Evolutionary conservation across 2,113 vertebrate species (phyloP).

Genomic region (Leiothrix lutea): DNA sequence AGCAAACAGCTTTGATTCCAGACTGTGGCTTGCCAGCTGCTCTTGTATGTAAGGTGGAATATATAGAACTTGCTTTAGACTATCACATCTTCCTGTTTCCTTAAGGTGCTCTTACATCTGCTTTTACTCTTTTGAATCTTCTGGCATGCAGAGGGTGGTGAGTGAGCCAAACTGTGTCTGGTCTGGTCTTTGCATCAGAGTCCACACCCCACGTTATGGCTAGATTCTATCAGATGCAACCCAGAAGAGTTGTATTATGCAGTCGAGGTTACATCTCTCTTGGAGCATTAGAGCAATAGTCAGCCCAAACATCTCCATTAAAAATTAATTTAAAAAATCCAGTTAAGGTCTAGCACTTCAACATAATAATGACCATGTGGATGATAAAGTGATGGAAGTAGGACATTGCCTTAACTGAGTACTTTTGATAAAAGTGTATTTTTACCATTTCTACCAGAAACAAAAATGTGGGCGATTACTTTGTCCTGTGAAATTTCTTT

Average conservation of each 20-base stretch:
- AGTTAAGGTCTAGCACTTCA: not conserved
- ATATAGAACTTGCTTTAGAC: not conserved
- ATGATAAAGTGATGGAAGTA: not conserved
- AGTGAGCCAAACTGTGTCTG: not conserved
- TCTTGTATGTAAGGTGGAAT: not conserved
- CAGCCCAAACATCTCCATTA: not conserved
- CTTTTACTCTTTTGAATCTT: not conserved
- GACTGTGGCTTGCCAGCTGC: not conserved
- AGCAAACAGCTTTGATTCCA: not conserved
- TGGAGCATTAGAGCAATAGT: not conserved
- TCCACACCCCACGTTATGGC: not conserved
- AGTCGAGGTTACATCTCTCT: not conserved
- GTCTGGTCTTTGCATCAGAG: not conserved
- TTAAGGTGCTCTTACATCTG: not conserved
- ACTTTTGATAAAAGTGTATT: not conserved
- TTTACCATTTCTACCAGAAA: not conserved
- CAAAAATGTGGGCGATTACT: not conserved
- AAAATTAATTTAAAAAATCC: not conserved
- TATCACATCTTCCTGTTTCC: not conserved
- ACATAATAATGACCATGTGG: not conserved
- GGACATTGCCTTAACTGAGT: not conserved
- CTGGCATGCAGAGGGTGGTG: not conserved
- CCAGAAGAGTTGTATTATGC: not conserved
- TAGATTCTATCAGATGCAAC: not conserved
- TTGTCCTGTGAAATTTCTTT: not conserved